Evolutionary conservation across 2,888 invertebrate genomes (phyloP).

Genomic region (Eulithis testata): DNA sequence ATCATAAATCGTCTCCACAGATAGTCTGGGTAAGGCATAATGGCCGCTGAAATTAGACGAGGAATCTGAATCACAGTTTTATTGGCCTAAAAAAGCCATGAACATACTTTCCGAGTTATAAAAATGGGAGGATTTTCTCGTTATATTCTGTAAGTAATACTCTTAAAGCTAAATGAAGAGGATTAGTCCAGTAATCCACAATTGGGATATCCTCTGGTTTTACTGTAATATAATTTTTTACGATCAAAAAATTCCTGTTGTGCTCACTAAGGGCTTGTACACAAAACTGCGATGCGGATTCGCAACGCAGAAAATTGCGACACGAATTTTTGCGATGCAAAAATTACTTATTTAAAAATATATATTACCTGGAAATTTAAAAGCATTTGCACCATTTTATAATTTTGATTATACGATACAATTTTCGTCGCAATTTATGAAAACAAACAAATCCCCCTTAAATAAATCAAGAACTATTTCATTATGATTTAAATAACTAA

Average conservation of each 20-base stretch:
- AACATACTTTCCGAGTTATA: slow-evolving; percentile 28
- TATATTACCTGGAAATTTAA: no score
- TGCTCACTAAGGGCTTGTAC: no score
- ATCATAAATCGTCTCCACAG: slow-evolving; percentile 59
- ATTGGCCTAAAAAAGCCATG: slow-evolving; percentile 34
- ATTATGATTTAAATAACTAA: slow-evolving; percentile 29
- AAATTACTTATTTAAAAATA: no score
- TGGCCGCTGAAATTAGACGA: slow-evolving; percentile 59
- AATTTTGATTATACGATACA: background rate
- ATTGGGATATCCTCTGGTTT: background rate
- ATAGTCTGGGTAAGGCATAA: slow-evolving; percentile 60
- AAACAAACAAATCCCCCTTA: slow-evolving; percentile 2
- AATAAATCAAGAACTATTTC: slow-evolving; percentile 27
- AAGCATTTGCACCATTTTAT: background rate
- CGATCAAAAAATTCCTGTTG: no score
- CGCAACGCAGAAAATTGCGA: no score
- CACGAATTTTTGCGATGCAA: no score
- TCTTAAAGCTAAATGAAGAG: background rate
- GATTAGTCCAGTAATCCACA: background rate
- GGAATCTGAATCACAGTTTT: slow-evolving; percentile 48
- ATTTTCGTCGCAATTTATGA: background rate
- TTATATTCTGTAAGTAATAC: slow-evolving; percentile 10
- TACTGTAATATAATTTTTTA: background rate
- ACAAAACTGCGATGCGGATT: no score
- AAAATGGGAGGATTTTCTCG: slow-evolving; percentile 19